These are phyloP conservation scores for Perca schrenkii DNA, from an alignment of 2,113 vertebrate species.

Conservation along the genomic window DNA sequence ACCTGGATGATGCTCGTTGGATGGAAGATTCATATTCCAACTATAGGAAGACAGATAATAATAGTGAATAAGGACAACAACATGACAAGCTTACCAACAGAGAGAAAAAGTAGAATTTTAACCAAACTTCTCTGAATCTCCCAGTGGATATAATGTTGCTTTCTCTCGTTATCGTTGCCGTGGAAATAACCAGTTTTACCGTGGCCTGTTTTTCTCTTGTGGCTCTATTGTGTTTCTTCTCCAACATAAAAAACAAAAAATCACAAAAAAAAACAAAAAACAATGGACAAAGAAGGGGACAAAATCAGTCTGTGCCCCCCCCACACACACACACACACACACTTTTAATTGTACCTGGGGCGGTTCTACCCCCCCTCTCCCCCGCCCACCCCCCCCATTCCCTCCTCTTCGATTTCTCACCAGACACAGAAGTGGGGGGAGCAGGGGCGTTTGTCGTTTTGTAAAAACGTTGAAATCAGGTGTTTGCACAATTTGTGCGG, in stretches of 20 bases:
- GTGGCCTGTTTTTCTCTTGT: slow-evolving; percentile 82
- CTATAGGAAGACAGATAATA: slow-evolving; percentile 42
- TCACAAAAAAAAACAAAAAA: slow-evolving; percentile 51
- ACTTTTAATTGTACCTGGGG: slow-evolving; percentile 57
- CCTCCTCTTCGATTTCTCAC: slow-evolving; percentile 65
- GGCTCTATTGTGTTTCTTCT: slow-evolving; percentile 82
- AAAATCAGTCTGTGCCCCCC: slow-evolving; percentile 50
- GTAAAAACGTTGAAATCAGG: slow-evolving; percentile 85
- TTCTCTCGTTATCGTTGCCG: slow-evolving; percentile 78
- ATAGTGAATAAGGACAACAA: slow-evolving; percentile 43
- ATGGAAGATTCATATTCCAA: slow-evolving; percentile 49
- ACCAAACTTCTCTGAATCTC: slow-evolving; percentile 70
- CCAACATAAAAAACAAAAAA: slow-evolving; percentile 75
- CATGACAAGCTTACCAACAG: slow-evolving; percentile 52
- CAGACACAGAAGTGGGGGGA: slow-evolving; percentile 72
- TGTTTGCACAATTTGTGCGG: slow-evolving; percentile 86
- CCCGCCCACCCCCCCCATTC: not conserved
- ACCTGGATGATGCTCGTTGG: slow-evolving; percentile 40
- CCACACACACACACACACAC: not conserved
- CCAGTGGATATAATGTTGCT: slow-evolving; percentile 76
- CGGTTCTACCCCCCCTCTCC: slow-evolving; percentile 4
- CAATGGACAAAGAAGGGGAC: slow-evolving; percentile 70
- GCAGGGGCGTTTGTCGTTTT: slow-evolving; percentile 76
- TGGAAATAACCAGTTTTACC: slow-evolving; percentile 81
- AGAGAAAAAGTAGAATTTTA: slow-evolving; percentile 62